A percentile compares a stretch with the other conserved stretches of the same genome.
Conservation (phyloP, 2,113 vertebrate genomes). For the Strix aluco region DNA sequence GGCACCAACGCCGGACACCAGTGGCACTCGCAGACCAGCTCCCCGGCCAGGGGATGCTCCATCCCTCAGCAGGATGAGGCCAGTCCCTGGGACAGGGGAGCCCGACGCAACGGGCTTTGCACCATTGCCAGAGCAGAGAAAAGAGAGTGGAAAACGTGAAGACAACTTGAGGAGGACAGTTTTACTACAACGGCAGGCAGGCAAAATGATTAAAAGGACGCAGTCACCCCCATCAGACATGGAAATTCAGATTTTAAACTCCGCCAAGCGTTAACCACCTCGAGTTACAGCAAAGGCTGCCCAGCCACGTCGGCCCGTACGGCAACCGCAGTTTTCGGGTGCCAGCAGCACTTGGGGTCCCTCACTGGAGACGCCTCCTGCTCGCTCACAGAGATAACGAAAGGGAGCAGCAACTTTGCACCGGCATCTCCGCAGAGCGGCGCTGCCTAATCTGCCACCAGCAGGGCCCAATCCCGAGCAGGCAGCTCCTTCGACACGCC, state of each 20-base stretch:
- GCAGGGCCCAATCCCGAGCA: neutral
- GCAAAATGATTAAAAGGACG: neutral
- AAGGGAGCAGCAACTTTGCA: neutral
- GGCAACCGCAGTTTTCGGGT: rapidly evolving
- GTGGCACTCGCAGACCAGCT: neutral
- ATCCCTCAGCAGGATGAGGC: neutral
- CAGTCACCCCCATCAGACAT: neutral
- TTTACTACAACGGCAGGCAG: neutral
- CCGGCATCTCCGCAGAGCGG: neutral
- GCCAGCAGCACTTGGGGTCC: neutral
- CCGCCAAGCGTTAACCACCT: neutral
- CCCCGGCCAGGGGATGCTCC: neutral
- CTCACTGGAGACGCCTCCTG: neutral
- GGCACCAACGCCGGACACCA: neutral
- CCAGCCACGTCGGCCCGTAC: rapidly evolving
- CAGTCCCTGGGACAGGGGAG: neutral
- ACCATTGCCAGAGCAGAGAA: neutral
- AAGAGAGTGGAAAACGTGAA: neutral
- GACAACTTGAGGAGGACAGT: neutral
- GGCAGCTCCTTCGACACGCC: neutral
- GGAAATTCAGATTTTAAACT: neutral
- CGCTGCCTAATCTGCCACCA: neutral
- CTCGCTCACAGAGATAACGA: neutral
- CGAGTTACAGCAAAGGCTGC: neutral
- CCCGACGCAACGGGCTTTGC: neutral